Percentiles rank a stretch among this genome's conserved stretches.
These are phyloP conservation scores for Corbicula japonica DNA, from an alignment of 2,888 invertebrate genomes.

Conservation along the genomic window DNA sequence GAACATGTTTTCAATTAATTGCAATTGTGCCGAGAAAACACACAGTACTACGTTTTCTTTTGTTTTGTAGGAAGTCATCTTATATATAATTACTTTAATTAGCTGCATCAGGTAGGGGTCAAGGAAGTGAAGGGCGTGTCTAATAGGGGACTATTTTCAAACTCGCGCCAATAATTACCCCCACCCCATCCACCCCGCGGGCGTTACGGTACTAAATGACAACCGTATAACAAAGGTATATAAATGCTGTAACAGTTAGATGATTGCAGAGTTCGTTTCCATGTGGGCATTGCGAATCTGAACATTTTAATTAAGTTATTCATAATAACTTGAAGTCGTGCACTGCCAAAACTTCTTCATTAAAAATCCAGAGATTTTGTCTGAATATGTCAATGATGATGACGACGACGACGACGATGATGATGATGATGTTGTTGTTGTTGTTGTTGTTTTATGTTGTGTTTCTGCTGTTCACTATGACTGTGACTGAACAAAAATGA, in stretches of 20 bases:
- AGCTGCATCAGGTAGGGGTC: conserved; percentile 21
- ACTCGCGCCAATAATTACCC: no score
- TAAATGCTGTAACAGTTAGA: neutral
- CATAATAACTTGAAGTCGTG: neutral
- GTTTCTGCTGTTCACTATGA: no score
- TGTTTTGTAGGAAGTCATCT: conserved; percentile 18
- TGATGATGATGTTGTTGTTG: no score
- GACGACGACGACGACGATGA: no score
- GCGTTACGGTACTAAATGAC: conserved; percentile 43
- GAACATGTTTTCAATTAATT: conserved; percentile 28
- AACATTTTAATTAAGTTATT: neutral
- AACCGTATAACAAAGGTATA: conserved; percentile 62
- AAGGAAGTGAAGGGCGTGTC: conserved; percentile 54
- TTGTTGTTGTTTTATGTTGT: no score
- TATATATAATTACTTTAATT: conserved; percentile 1
- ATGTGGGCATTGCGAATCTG: neutral
- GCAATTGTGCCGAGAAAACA: conserved; percentile 38
- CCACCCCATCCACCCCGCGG: conserved; percentile 47
- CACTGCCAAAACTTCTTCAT: no score
- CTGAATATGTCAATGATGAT: no score
- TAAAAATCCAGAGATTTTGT: no score
- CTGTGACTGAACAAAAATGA: no score
- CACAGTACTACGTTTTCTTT: neutral
- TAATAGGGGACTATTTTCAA: conserved; percentile 42
- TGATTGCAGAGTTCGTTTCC: neutral